These are phyloP conservation scores for Chloebia gouldiae DNA, from an alignment of 2,113 vertebrate genomes.

Conservation along the genomic window DNA sequence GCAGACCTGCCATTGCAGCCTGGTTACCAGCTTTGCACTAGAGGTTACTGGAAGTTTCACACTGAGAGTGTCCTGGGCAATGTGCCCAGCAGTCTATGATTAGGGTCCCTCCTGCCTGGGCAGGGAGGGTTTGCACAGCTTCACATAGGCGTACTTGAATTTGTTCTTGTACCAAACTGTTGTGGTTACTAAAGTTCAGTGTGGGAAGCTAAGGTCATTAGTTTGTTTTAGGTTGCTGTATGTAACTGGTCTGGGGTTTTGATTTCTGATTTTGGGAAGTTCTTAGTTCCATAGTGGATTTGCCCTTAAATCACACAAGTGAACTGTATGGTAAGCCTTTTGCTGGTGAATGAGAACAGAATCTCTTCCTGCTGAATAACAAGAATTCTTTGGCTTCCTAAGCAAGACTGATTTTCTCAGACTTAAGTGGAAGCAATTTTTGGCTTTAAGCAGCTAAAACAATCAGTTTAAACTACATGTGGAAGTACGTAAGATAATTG, in stretches of 20 bases:
- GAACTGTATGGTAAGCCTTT: not conserved
- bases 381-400: not conserved
- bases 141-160: not conserved
- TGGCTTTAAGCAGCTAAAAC: not conserved
- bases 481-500: not conserved
- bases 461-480: not conserved
- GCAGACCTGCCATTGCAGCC: not conserved
- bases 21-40: not conserved
- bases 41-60: not conserved
- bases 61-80: not conserved
- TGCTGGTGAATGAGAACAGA: not conserved
- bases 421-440: not conserved
- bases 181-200: not conserved
- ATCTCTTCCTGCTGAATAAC: not conserved
- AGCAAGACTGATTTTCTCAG: not conserved
- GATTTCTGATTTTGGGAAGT: not conserved
- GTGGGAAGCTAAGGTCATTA: not conserved
- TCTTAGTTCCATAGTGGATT: not conserved
- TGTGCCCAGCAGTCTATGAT: not conserved
- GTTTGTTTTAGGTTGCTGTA: not conserved
- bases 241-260: not conserved
- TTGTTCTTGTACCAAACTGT: not conserved
- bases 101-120: not conserved
- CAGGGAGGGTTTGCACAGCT: not conserved
- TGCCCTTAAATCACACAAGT: not conserved